phyloP scores from a whole-genome alignment of 2,888 invertebrate species.

The Machimus rusticus region DNA sequence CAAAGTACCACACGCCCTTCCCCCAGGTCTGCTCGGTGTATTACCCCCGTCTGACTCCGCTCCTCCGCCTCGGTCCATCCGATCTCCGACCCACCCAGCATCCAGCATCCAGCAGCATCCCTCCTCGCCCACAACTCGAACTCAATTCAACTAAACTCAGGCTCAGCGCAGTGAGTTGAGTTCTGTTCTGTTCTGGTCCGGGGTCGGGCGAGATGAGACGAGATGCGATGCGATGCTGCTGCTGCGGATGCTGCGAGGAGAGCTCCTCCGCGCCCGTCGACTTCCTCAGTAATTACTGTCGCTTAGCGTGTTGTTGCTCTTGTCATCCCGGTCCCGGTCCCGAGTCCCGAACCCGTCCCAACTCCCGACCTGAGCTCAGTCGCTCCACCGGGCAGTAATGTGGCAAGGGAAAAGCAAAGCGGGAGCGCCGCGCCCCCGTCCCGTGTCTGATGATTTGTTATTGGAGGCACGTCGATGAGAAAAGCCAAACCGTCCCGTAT shows the following conservation, averaged over 20 bases:
- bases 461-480: conserved; percentile 29
- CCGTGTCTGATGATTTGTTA: conserved; percentile 32
- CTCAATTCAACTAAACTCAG: no score
- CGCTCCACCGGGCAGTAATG: conserved; percentile 15
- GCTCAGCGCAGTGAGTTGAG: background rate
- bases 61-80: background rate
- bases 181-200: no score
- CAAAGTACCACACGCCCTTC: background rate
- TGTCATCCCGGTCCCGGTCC: background rate
- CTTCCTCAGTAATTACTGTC: conserved; percentile 36
- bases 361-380: background rate
- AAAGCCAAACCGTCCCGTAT: conserved; percentile 34
- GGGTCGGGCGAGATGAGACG: background rate
- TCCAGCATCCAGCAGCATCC: background rate
- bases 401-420: background rate
- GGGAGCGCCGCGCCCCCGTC: background rate
- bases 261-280: background rate
- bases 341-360: no score
- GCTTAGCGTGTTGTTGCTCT: conserved; percentile 37
- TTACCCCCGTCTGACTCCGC: background rate
- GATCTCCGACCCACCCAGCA: background rate
- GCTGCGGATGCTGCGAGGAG: background rate
- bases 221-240: background rate
- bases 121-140: background rate
- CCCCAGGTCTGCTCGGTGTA: background rate